Base-by-base conservation (phyloP, 2,113 vertebrate genomes). In the Pelobates fuscus region DNA sequence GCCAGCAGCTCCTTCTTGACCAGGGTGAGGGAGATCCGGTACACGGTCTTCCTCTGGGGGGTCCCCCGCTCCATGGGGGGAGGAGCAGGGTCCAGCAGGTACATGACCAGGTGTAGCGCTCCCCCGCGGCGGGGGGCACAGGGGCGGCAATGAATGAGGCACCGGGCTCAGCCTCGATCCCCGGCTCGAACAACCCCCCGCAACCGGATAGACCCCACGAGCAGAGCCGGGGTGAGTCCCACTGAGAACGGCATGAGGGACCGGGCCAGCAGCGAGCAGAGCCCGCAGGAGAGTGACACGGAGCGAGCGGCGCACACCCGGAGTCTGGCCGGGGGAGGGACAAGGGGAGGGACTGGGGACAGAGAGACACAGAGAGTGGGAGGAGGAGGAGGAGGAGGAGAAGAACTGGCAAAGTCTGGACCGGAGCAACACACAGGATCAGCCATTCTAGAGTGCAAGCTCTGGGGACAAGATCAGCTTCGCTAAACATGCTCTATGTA, bases 21-120 rank as follows among this genome's bases (percentile, higher is more conserved):
- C 83, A 98, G 83, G 30, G 95, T 98, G 79, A 98, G 92, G 15
- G 95, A 98, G 88, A 98, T 98, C 83, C 94, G 88, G 85, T 97
- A 96, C 1, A 98, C 93, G 0, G 95, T 97, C 57, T 89, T 96
- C 79, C 93, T 89, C 78, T 91, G 93, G 11, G 93, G 90, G 21
- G 91, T 83, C 0, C 91, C 91, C 24, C 93, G 85, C 80, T 93
- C 91, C 95, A 93, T 92, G 94, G 86, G 70, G 1, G 86, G 88
- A 14, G 89, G 54, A 63, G 82, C 83, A 46, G 84, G 86, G 85
- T 95, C 93, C 82, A 95, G 86, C 21, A 96, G 90, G 82, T 91
- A 94, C 96, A 97, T 97, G 77, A 60, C 70, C 32, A 44, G 68
- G 55, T 12, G 59, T 18, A 27, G 15, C 43, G 32, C 59, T 43